Conservation (phyloP, 2,888 invertebrate genomes). For the Leucoma salicis region DNA sequence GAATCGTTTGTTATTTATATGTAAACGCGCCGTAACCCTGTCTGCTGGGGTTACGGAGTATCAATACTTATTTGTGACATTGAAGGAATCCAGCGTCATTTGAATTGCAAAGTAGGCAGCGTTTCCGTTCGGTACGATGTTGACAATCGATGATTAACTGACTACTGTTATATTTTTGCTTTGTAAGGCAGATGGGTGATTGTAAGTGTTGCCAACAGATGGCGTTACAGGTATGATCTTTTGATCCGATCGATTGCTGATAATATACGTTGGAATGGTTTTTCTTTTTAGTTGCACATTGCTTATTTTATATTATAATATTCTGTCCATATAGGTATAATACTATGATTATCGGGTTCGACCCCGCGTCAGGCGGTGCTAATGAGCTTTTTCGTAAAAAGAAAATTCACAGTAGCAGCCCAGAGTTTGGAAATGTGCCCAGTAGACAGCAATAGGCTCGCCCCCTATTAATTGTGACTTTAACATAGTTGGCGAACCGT, state of each 20-base stretch:
- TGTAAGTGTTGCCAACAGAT: constrained; percentile 29
- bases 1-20: constrained; percentile 78
- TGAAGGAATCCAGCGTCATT: constrained; percentile 66
- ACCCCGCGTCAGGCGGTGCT: no score
- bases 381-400: no score
- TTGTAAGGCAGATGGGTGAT: constrained; percentile 56
- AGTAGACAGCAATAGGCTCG: no score
- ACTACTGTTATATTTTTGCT: constrained; percentile 49
- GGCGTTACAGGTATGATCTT: constrained; percentile 26
- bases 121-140: constrained; percentile 57
- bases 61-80: constrained; percentile 56
- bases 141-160: constrained; percentile 67
- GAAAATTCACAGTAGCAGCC: no score
- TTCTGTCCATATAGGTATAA: no score
- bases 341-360: no score
- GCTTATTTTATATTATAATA: no score
- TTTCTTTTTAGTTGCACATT: no score
- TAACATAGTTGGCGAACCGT: no score
- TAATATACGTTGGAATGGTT: no score
- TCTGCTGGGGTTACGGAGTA: constrained; percentile 42
- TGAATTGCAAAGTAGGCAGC: constrained; percentile 65
- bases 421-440: no score
- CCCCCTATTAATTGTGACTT: no score
- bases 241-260: constrained; percentile 13
- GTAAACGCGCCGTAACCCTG: constrained; percentile 61